Base-by-base conservation (phyloP, 2,797 vertebrate species). In the Bryconaethiops microstoma region DNA sequence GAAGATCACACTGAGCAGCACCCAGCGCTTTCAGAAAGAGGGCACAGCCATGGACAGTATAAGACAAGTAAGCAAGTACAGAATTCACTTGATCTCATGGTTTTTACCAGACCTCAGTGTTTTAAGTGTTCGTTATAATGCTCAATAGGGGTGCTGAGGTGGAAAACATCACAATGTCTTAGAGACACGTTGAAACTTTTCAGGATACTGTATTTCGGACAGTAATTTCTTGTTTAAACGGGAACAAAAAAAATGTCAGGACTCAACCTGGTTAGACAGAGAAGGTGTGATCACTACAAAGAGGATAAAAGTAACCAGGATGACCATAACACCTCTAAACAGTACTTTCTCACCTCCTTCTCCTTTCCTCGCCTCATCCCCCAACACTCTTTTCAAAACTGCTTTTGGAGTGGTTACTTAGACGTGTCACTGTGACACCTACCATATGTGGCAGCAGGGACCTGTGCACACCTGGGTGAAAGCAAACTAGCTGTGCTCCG, bases 401-500 rank as follows among this genome's bases (percentile, higher is more conserved):
- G 6, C 25, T 59, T 39, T 35, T 48, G 12, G 62, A 16, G 70
- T 74, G 52, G 17, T 17, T 23, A 39, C 7, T 25, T 1, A 52
- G 65, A 72, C 4, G 48, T 60, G 54, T 60, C 23, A 45, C 64
- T 39, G 55, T 6, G 13, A 68, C 21, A 17, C 63, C 60, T 77
- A 39, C n/a, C 54, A 69, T 80, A 82, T 21, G 52, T 54, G 62
- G 17, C 60, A 14, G 16, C 17, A 35, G 55, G 54, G 39, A n/a
- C 17, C 4, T 25, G n/a, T 3, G 67, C 83, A 74, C 83, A 77
- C 70, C 55, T 78, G 54, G 40, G 84, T 76, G 81, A 77, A 70
- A 81, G 78, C 54, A 68, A 71, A 23, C 42, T 71, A 42, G 65
- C 67, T 60, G 75, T 72, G 60, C 14, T 70, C 35, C 6, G 1